Evolutionary conservation across 2,888 invertebrate species (phyloP).

Genomic region (Xestia ashworthii): DNA sequence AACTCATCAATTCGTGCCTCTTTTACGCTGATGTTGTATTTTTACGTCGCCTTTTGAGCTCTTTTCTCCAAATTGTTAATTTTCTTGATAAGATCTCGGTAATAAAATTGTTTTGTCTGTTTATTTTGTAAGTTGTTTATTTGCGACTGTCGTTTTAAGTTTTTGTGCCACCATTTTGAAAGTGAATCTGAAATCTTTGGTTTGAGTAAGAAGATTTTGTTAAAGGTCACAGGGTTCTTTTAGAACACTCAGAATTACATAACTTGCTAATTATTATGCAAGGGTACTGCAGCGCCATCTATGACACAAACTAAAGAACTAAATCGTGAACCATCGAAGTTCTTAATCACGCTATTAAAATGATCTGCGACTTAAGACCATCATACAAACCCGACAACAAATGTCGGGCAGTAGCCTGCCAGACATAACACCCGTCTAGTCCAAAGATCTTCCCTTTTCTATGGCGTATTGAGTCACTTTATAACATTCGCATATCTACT

Average conservation of each 20-base stretch:
- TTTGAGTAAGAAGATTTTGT: neutral
- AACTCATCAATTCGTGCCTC: constrained; percentile 60
- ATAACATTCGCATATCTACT: too few species aligned
- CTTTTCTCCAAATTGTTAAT: constrained; percentile 60
- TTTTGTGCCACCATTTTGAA: neutral
- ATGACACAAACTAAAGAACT: too few species aligned
- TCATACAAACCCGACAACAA: too few species aligned
- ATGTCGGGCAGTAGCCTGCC: too few species aligned
- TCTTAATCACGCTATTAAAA: too few species aligned
- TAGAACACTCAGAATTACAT: neutral
- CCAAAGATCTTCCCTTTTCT: too few species aligned
- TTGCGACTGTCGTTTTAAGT: constrained; percentile 23
- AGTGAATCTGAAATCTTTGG: neutral
- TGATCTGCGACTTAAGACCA: too few species aligned
- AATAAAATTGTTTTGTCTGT: constrained; percentile 44
- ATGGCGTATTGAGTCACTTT: too few species aligned
- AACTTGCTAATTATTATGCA: neutral
- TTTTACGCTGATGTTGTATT: constrained; percentile 53
- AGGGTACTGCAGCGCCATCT: neutral
- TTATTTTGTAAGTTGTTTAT: constrained; percentile 35
- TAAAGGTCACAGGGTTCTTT: neutral
- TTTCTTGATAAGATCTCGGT: constrained; percentile 48
- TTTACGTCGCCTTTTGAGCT: constrained; percentile 49
- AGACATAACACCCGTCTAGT: too few species aligned
- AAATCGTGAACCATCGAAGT: too few species aligned